Conservation (phyloP, 2,113 vertebrate genomes). For the Grus americana region DNA sequence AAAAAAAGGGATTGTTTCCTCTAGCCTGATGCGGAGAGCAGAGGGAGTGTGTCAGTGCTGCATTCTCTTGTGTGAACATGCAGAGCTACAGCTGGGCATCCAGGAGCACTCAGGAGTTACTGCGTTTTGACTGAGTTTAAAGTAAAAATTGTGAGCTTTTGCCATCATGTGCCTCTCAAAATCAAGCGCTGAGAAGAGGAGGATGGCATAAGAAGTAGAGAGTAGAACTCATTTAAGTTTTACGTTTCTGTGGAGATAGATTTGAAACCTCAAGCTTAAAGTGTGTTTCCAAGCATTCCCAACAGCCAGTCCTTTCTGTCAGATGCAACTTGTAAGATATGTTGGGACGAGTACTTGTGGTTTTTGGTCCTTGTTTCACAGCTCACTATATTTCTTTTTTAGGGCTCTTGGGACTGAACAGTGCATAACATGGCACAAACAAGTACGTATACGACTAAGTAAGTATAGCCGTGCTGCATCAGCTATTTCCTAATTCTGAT, state of each 20-base stretch:
- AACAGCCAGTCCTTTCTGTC: background rate
- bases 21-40: background rate
- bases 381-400: background rate
- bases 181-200: background rate
- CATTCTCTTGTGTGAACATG: accelerated
- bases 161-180: background rate
- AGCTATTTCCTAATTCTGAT: background rate
- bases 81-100: background rate
- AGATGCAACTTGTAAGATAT: background rate
- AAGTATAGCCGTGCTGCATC: background rate
- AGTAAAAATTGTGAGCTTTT: background rate
- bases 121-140: background rate
- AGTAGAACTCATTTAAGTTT: background rate
- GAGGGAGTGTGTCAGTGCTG: background rate
- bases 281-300: background rate
- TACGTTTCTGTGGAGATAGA: background rate
- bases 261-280: background rate
- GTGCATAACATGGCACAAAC: background rate
- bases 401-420: background rate
- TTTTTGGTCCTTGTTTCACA: background rate
- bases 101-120: background rate
- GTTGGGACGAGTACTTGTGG: background rate
- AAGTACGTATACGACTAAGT: background rate
- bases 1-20: background rate
- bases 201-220: background rate